Conservation (phyloP, 2,113 vertebrate species). For the Sturnus vulgaris region DNA sequence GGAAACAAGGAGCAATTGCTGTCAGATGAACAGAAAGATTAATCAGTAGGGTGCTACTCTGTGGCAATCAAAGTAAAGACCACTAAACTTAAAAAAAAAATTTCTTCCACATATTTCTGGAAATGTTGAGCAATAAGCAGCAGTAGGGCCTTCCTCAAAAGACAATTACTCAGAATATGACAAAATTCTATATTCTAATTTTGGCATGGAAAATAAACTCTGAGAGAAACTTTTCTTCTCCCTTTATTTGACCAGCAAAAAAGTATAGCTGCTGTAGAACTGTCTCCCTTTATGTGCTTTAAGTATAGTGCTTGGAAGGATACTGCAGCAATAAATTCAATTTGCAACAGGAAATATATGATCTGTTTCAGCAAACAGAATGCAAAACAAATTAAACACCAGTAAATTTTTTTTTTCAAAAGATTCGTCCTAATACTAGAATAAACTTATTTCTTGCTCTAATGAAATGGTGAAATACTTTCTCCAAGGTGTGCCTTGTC, state of each 20-base stretch:
- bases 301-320: not conserved
- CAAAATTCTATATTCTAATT: not conserved
- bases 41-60: not conserved
- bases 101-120: not conserved
- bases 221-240: not conserved
- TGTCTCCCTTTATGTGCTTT: not conserved
- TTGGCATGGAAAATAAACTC: constrained; percentile 4
- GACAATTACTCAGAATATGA: not conserved
- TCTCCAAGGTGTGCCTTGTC: not conserved
- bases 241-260: not conserved
- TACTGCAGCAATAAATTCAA: not conserved
- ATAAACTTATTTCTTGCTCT: not conserved
- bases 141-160: not conserved
- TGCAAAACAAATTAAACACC: not conserved
- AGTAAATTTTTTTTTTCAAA: not conserved
- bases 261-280: not conserved
- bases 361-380: not conserved
- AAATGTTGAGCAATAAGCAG: not conserved
- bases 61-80: not conserved
- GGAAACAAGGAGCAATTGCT: not conserved
- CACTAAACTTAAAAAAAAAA: not conserved
- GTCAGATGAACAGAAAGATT: not conserved
- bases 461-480: not conserved
- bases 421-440: not conserved
- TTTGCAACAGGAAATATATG: not conserved